Base-by-base conservation (phyloP, 2,113 vertebrate species). In the Chitala chitala region DNA sequence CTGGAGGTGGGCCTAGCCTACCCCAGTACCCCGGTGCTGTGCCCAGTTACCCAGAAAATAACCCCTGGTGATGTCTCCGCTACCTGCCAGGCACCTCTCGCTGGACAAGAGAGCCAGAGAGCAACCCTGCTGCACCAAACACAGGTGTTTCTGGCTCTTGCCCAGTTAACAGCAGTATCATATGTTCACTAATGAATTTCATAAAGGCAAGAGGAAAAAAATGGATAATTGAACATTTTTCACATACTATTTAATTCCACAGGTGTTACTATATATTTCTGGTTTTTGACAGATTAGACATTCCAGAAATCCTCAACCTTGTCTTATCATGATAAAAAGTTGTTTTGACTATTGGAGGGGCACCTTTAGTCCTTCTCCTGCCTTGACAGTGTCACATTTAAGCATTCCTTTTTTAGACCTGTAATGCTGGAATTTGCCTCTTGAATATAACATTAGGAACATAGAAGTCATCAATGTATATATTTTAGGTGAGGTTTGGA, bases 21-120 rank as follows among this genome's bases (percentile, higher is more conserved):
- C 96, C 96, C 0, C 91, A 97, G 77, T 98, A 98, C 71, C 95
- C 96, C 3, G 91, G 93, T 0, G 48, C 89, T 3, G 94, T 98
- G 69, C 95, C 96, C 54, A 96, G 82, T 81, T 98, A 98, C 54
- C 94, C 94, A 0, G 86, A 88, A 76, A 86, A 86, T 82, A 84
- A 86, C 8, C 84, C 83, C 0, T 91, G 90, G 90, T 90, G 82
- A 89, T 82, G 54, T 63, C 75, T 0, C 4, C 38, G 46, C 0
- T 22, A 1, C 9, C 76, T 86, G 36, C 75, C 75, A 83, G 83
- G 36, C 72, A n/a, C n/a, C n/a, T n/a, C n/a, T n/a, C n/a, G n/a
- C n/a, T n/a, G n/a, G n/a, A n/a, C n/a, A n/a, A n/a, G n/a, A 86
- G 87, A 77, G 83, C 78, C 80, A 71, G 29, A 76, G 2, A 36